Conservation (phyloP, 2,797 vertebrate genomes). For the Gambelia wislizenii region DNA sequence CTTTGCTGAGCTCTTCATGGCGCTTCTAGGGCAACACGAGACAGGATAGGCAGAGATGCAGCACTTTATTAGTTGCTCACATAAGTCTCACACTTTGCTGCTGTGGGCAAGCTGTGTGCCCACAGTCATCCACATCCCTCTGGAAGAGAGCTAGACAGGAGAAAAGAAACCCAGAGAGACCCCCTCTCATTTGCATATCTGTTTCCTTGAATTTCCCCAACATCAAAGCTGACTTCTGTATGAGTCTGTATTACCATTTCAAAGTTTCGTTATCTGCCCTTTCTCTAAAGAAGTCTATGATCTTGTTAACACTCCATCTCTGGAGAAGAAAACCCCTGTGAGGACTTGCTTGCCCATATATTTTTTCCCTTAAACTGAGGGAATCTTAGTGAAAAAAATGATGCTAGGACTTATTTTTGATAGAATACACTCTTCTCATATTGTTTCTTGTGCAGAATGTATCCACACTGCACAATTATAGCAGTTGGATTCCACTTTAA, state of each 20-base stretch:
- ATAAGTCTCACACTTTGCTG: accelerated
- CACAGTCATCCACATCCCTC: accelerated
- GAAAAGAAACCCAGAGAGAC: accelerated
- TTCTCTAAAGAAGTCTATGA: background rate
- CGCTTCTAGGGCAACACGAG: constrained; percentile 24
- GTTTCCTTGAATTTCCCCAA: background rate
- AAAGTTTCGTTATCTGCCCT: background rate
- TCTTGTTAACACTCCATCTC: accelerated
- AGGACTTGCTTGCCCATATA: background rate
- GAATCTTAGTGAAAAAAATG: too few relatives aligned
- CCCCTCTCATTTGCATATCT: accelerated
- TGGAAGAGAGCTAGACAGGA: too few relatives aligned
- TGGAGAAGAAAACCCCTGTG: background rate
- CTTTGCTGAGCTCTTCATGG: background rate
- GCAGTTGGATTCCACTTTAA: too few relatives aligned
- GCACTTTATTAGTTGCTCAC: accelerated
- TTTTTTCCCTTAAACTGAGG: background rate
- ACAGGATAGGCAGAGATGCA: background rate
- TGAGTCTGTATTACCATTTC: constrained; percentile 5
- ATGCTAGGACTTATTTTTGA: background rate
- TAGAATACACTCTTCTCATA: background rate
- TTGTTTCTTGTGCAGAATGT: too few relatives aligned
- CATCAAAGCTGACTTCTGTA: background rate
- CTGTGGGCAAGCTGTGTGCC: accelerated
- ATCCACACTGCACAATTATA: too few relatives aligned